Percentiles rank a stretch among this genome's conserved stretches.
Conservation (phyloP, 2,888 invertebrate genomes). For the Mythimna albipuncta region DNA sequence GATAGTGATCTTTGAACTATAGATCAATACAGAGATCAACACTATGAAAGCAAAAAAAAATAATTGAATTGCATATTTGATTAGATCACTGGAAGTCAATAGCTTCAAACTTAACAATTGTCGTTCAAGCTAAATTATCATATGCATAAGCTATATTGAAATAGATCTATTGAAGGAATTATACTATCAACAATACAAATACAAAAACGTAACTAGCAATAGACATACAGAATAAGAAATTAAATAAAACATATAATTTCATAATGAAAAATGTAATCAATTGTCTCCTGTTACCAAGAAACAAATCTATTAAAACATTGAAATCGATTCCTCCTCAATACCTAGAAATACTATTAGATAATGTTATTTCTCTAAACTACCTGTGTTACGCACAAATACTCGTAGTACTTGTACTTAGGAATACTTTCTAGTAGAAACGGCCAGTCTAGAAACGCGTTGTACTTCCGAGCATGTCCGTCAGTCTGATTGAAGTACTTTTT, state of each 20-base stretch:
- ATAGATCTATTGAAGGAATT: background rate
- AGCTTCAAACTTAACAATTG: background rate
- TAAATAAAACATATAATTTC: no score
- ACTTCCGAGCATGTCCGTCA: slow-evolving; percentile 57
- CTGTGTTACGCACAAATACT: slow-evolving; percentile 17
- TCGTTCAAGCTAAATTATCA: background rate
- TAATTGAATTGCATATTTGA: no score
- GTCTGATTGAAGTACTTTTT: slow-evolving; percentile 40
- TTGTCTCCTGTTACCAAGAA: background rate
- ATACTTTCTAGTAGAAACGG: slow-evolving; percentile 57
- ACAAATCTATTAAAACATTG: background rate
- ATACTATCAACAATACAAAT: background rate
- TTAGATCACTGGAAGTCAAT: no score
- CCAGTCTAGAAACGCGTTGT: slow-evolving; percentile 23
- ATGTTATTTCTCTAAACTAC: slow-evolving; percentile 37
- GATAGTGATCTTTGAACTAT: no score
- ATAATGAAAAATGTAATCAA: background rate
- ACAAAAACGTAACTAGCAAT: background rate
- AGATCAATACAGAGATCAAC: background rate
- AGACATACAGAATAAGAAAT: no score
- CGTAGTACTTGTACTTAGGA: slow-evolving; percentile 1
- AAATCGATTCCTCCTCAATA: background rate
- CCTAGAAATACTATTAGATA: background rate
- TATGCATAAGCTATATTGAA: background rate
- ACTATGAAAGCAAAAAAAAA: background rate